Base-by-base conservation (phyloP, 2,888 invertebrate genomes). In the Pseudeuparius sepicola region DNA sequence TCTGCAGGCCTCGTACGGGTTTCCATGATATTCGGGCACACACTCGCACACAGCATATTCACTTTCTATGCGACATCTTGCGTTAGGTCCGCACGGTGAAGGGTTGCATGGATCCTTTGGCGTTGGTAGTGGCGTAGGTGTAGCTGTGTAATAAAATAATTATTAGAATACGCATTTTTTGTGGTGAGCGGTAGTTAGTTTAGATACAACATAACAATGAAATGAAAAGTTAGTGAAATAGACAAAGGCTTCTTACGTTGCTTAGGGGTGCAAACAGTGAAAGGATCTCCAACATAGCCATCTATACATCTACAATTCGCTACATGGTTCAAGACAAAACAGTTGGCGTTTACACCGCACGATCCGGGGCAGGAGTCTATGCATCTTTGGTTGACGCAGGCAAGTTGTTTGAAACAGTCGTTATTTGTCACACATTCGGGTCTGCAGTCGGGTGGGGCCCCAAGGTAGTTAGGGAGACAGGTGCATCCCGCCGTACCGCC, bases 81-180 rank as follows among this genome's bases (percentile, higher is more conserved):
- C 87, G 50, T 86, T 86, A 29, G 76, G 71, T 20, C 79, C 80
- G 55, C 88, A 89, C 2, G 87, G 87, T 31, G 83, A 82, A 39
- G 85, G 84, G 53, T 71, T 73, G 62, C 88, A 88, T 10, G 81
- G 83, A 57, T 86, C 78, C 24, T 62, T 59, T 14, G 67, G 66
- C 13, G 24, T 24, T 43, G 63, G 57, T 39, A 48, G 45, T 50
- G 60, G 60, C 37, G 57, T 65, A 62, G 66, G 57, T 23, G 52
- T 51, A 46, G 60, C 63, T 53, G 57, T 50, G 34, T 58, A 45
- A 44, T 42, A 5, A n/a, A n/a, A n/a, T n/a, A n/a, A n/a, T n/a
- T n/a, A n/a, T n/a, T n/a, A n/a, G n/a, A n/a, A n/a, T n/a, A n/a
- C n/a, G n/a, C n/a, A n/a, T n/a, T n/a, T n/a, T n/a, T n/a, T n/a